Conservation (phyloP, 2,113 vertebrate genomes). For the Rhodinocichla rosea region DNA sequence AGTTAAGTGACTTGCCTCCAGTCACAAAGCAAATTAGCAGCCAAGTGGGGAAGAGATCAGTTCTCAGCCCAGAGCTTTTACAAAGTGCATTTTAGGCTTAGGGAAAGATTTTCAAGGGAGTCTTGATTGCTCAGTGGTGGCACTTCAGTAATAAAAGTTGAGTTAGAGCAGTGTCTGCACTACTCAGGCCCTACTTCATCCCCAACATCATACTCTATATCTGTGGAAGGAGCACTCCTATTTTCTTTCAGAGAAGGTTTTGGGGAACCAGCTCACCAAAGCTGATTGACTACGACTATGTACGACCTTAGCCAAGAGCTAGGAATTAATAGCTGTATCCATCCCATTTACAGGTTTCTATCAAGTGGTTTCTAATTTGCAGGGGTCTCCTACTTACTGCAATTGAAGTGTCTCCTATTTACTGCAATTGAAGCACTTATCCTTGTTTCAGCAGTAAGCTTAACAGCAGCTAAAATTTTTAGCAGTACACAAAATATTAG, state of each 20-base stretch:
- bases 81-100: constrained; percentile 24
- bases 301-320: neutral
- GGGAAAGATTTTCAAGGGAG: constrained; percentile 13
- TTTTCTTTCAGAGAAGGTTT: neutral
- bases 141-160: constrained; percentile 3
- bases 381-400: neutral
- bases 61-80: constrained; percentile 16
- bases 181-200: neutral
- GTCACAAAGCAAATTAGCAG: constrained; percentile 51
- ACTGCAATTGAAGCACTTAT: neutral
- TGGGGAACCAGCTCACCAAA: neutral
- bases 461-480: constrained; percentile 26
- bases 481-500: neutral
- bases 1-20: constrained; percentile 29
- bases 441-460: constrained; percentile 37
- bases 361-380: neutral
- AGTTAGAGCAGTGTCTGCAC: neutral
- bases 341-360: neutral
- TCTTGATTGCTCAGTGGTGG: neutral
- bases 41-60: neutral
- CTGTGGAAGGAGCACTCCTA: neutral
- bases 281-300: neutral
- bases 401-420: neutral
- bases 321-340: neutral
- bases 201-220: neutral